These are phyloP conservation scores for Phymanthus crucifer DNA, from an alignment of 92 coral and sea anemone genomes.

Conservation along the genomic window DNA sequence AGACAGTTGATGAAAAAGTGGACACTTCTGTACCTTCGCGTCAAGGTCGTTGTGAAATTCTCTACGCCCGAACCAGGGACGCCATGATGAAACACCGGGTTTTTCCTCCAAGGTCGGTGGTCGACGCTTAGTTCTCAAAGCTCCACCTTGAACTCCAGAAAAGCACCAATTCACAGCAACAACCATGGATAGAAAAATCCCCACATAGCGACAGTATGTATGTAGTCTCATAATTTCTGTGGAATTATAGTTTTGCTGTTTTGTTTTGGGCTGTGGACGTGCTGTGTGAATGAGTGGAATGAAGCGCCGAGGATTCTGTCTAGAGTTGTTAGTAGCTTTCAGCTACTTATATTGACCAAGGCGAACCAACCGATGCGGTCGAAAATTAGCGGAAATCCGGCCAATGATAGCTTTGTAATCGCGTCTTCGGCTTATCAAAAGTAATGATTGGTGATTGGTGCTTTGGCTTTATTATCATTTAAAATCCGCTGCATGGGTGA, in stretches of 20 bases:
- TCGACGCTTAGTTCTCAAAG: neutral
- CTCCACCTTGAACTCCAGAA: neutral
- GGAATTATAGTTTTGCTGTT: neutral
- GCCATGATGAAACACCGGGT: neutral
- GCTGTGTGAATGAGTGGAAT: neutral
- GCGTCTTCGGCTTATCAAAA: conserved; percentile 13
- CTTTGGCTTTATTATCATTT: conserved; percentile 11
- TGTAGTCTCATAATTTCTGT: neutral
- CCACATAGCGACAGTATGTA: neutral
- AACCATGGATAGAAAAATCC: neutral
- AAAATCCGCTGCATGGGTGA: conserved; percentile 1
- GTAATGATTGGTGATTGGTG: conserved; percentile 13
- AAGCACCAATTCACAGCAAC: neutral
- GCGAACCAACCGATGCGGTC: conserved; percentile 15
- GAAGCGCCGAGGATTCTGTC: neutral
- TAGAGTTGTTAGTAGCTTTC: neutral
- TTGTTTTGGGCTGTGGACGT: neutral
- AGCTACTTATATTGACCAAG: conserved; percentile 19
- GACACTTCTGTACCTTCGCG: neutral
- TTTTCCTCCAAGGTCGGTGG: neutral
- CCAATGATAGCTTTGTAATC: conserved; percentile 21
- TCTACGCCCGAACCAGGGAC: conserved; percentile 9
- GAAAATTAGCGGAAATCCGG: conserved; percentile 34
- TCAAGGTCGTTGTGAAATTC: neutral
- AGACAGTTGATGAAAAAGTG: neutral